Percentiles rank a stretch among this genome's conserved stretches.
phyloP scores from a whole-genome alignment of 2,888 invertebrate species.

The Leptinotarsa tumamoca region DNA sequence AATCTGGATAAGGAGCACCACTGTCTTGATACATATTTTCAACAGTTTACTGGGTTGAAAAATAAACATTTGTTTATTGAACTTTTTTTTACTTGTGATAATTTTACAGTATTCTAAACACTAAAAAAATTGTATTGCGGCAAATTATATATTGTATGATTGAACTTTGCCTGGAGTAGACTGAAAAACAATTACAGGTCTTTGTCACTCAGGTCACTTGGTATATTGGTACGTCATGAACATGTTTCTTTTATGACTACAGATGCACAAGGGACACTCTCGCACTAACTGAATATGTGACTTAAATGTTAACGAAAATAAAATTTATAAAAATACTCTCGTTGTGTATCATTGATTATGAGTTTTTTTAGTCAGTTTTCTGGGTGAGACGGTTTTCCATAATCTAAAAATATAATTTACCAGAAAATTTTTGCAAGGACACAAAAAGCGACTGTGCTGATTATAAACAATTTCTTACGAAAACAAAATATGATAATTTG shows the following conservation, averaged over 20 bases:
- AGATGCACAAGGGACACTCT: constrained; percentile 10
- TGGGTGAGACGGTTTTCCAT: no score
- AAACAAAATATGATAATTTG: no score
- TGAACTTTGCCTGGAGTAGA: not conserved
- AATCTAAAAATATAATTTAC: no score
- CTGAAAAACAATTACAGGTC: no score
- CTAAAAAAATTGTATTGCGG: no score
- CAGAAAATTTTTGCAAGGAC: no score
- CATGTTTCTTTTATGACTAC: constrained; percentile 10
- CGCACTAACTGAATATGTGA: constrained; percentile 17
- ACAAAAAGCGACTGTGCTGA: no score
- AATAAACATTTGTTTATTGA: not conserved
- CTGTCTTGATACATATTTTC: not conserved
- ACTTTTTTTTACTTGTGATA: no score
- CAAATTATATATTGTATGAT: not conserved
- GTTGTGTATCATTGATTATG: not conserved
- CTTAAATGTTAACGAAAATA: constrained; percentile 16
- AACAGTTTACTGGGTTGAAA: not conserved
- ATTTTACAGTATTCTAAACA: no score
- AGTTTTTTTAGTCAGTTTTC: no score
- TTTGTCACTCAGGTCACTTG: not conserved
- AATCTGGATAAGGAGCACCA: no score
- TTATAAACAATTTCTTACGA: no score
- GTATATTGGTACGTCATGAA: not conserved
- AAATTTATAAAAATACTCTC: not conserved